Base-by-base conservation (phyloP, 2,797 vertebrate genomes). In the Oryzias dopingdopingensis region DNA sequence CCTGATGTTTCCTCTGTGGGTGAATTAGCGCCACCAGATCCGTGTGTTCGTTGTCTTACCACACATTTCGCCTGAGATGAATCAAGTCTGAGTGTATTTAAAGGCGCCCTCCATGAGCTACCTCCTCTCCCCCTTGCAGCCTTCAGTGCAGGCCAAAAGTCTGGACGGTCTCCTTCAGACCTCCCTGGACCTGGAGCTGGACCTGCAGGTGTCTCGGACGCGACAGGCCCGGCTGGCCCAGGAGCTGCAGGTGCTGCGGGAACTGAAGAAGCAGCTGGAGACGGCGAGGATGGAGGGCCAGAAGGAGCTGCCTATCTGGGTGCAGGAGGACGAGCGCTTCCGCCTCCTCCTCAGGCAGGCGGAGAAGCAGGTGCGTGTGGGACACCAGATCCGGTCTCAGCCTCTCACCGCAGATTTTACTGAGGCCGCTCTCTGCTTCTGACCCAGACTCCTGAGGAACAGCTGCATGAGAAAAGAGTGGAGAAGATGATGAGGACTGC, bases 401-500 rank as follows among this genome's bases (percentile, higher is more conserved):
- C 12, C 26, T 8, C 2, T 8, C 15, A 15, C 45, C 1, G 6
- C 42, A 15, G 16, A 1, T n/a, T 14, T 42, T 42, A 42, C 47
- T 4, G 14, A 49, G 1, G 15, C 4, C 60, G 14, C 2, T 48
- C n/a, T 17, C 12, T 0, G 4, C 2, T 32, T 43, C 23, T 46
- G 0, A 2, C 18, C 29, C 67, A 89, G 89, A 90, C 90, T 44
- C 76, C 55, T 0, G 92, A 93, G 76, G 96, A 96, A 77, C 93
- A 94, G 82, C 92, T 88, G 72, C 93, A 94, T 64, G 95, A 96
- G 78, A 90, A 94, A 42, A 88, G 92, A 67, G 92, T 96, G 0
- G 94, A 96, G 85, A 96, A 94, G 88, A 96, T 98, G 95, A 94
- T 98, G 96, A 91, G 92, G 65, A 93, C 94, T 0, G 96, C 95